A percentile compares a stretch with the other conserved stretches of the same genome.
These are phyloP conservation scores for Parapristionchus giblindavisi DNA, from an alignment of 2,888 invertebrate species.

Conservation along the genomic window DNA sequence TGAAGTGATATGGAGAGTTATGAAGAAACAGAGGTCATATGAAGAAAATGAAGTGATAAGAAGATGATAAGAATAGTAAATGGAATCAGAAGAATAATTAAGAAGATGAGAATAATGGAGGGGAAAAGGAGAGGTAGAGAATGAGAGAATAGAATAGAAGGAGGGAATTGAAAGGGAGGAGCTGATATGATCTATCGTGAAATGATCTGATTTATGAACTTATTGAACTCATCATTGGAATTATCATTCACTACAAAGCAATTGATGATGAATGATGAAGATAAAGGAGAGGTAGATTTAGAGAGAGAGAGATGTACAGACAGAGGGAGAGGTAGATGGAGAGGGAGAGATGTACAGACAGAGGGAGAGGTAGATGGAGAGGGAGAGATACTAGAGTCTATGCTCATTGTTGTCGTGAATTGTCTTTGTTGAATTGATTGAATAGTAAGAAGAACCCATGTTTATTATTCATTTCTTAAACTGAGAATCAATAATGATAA, in stretches of 20 bases:
- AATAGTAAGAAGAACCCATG: too few species aligned
- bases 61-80: conserved; percentile 9
- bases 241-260: too few species aligned
- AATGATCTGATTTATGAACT: too few species aligned
- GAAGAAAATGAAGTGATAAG: conserved; percentile 5
- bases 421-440: too few species aligned
- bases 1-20: background rate
- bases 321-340: background rate
- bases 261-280: too few species aligned
- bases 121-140: conserved; percentile 2
- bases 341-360: background rate
- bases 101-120: conserved; percentile 13
- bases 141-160: conserved; percentile 30
- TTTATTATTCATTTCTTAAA: too few species aligned
- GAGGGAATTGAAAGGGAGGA: conserved; percentile 8
- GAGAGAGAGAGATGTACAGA: background rate
- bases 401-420: too few species aligned
- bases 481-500: too few species aligned
- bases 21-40: background rate
- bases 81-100: conserved; percentile 4
- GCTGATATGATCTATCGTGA: background rate
- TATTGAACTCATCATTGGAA: too few species aligned
- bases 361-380: background rate
- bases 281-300: too few species aligned
- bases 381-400: too few species aligned